Conservation (phyloP, 2,888 invertebrate genomes). For the Oasisia sp. region DNA sequence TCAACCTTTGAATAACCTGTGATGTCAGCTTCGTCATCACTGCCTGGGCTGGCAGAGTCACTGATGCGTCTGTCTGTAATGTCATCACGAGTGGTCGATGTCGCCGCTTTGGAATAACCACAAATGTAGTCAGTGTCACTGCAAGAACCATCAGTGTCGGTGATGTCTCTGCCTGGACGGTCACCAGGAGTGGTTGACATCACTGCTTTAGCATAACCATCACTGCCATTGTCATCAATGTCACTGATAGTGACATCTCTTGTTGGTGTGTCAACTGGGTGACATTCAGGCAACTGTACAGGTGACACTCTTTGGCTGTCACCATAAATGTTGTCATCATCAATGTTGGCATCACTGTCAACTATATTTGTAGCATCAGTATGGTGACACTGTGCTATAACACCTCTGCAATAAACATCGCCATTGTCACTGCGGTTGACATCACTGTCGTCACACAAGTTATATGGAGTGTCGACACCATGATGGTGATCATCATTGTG, state of each 20-base stretch:
- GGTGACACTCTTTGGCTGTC: background rate
- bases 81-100: no score
- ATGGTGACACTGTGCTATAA: background rate
- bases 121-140: background rate
- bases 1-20: no score
- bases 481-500: background rate
- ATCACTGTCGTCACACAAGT: background rate
- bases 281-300: background rate
- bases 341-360: background rate
- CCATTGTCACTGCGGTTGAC: background rate
- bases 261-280: background rate
- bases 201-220: background rate
- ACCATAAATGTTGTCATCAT: background rate
- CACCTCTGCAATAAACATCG: background rate
- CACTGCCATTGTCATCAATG: background rate
- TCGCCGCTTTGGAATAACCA: background rate
- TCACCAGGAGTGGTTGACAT: background rate
- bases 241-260: background rate
- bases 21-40: no score
- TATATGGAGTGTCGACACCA: background rate
- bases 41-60: no score
- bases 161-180: background rate
- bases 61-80: no score
- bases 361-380: background rate
- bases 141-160: background rate